Evolutionary conservation across 2,113 vertebrate species (phyloP), one percentile per base, ranked within the genome.

Genomic region (Thinocorus orbignyianus): DNA sequence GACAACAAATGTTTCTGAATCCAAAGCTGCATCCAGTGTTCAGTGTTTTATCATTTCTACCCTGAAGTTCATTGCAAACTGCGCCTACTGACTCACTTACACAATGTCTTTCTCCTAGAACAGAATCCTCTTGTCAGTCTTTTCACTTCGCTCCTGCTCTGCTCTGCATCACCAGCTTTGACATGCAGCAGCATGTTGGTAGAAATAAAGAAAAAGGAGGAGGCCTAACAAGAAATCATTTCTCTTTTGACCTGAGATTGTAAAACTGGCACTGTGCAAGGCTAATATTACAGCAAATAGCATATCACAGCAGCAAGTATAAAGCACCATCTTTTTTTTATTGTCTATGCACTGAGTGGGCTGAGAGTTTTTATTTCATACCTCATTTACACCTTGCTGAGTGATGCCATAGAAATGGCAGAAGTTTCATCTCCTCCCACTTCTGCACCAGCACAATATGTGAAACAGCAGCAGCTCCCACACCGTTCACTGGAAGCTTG

Each of bases 341-440:
- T 95, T 87, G 64, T 96, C 95, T 88, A 42, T 95, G 86, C 86
- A 55, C 72, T 95, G 97, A 96, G 97, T 97, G 89, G 97, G 95
- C n/a, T 96, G 94, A 93, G 73, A 96, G 95, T 86, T 97, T 97
- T 97, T 98, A 97, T 98, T 98, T 98, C 95, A 95, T 98, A 96
- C 97, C 97, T 97, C 97, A 98, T 97, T 98, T 98, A 97, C 97
- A 98, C 97, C 98, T 97, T 97, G 92, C 97, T 97, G 96, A 97
- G 96, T 93, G 97, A 97, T 97, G 91, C 96, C 74, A 91, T 72
- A 74, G 96, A 97, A 95, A 97, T 93, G 96, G 95, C 95, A 97
- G 65, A 88, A 83, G 82, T 91, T 97, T 95, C 95, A 82, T 93
- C 96, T 97, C 96, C 96, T 98, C 93, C 92, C 77, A 96, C 85